Conservation (phyloP, 2,888 invertebrate genomes). For the Drosophila borborema region DNA sequence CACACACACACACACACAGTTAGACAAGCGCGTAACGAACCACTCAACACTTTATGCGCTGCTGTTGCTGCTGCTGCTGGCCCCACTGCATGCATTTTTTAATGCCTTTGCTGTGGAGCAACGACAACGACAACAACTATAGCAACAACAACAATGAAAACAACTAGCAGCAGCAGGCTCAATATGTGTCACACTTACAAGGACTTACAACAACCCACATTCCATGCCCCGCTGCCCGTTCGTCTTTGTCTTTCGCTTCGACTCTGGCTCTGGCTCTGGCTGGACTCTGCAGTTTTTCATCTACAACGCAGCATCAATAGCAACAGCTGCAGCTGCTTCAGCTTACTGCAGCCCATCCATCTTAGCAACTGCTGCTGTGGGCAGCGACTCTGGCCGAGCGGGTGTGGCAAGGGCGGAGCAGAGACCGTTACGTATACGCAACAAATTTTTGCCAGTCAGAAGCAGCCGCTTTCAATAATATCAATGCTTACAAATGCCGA, state of each 20-base stretch:
- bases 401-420: neutral
- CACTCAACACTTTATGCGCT: constrained; percentile 60
- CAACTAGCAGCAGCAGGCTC: constrained; percentile 24
- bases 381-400: neutral
- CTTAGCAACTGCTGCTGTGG: constrained; percentile 3
- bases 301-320: constrained; percentile 12
- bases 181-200: constrained; percentile 62
- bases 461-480: constrained; percentile 42
- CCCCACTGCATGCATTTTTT: constrained; percentile 61
- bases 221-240: constrained; percentile 21
- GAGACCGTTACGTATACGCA: constrained; percentile 4
- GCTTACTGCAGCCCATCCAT: constrained; percentile 52
- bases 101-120: constrained; percentile 53
- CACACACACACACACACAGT: neutral
- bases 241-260: constrained; percentile 24
- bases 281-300: constrained; percentile 50
- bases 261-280: constrained; percentile 33
- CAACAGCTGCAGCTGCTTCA: constrained; percentile 29
- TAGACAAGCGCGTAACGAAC: constrained; percentile 51
- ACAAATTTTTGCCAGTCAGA: constrained; percentile 34
- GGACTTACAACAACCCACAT: constrained; percentile 5
- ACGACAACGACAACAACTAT: constrained; percentile 2
- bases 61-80: constrained; percentile 9
- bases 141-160: constrained; percentile 9
- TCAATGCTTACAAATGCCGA: constrained; percentile 65